Evolutionary conservation across 2,888 invertebrate species (phyloP).

Genomic region (Blastobasis adustella): DNA sequence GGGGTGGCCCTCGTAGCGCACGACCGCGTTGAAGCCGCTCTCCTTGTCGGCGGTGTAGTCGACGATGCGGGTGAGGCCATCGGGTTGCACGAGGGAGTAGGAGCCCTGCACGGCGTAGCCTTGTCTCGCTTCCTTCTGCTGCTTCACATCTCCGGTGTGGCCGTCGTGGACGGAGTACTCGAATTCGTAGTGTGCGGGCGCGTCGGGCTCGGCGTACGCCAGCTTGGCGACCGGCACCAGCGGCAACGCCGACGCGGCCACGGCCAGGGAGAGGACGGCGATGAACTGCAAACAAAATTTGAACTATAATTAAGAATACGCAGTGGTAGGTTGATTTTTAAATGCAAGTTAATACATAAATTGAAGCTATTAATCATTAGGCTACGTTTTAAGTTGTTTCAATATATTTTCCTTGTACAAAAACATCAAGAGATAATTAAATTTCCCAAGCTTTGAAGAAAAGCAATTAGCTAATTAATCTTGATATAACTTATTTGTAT

Average conservation of each 20-base stretch:
- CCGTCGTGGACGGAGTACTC: slow-evolving; percentile 59
- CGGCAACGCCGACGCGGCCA: slow-evolving; percentile 32
- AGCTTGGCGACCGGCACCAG: slow-evolving; percentile 29
- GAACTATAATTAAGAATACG: background rate
- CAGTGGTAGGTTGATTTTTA: background rate
- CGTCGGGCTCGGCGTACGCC: slow-evolving; percentile 32
- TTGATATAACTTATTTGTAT: background rate
- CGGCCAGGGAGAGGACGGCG: slow-evolving; percentile 43
- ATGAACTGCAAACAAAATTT: slow-evolving; percentile 32
- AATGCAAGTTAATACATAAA: background rate
- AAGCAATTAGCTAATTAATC: background rate
- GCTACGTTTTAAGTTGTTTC: background rate
- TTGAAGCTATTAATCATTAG: background rate
- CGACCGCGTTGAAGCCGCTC: slow-evolving; percentile 32
- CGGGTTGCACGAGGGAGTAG: slow-evolving; percentile 64
- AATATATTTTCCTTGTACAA: background rate
- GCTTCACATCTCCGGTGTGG: slow-evolving; percentile 61
- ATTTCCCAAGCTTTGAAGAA: background rate
- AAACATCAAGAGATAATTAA: background rate
- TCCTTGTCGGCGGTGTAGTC: slow-evolving; percentile 57
- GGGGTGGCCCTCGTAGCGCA: slow-evolving; percentile 31
- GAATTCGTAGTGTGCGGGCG: slow-evolving; percentile 59
- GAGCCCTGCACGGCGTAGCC: slow-evolving; percentile 61
- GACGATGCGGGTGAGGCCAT: slow-evolving; percentile 59
- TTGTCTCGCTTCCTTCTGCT: slow-evolving; percentile 57